A percentile compares a stretch with the other conserved stretches of the same genome.
phyloP scores from a whole-genome alignment of 2,888 invertebrate genomes.

The Melikaiella ostensackeni region DNA sequence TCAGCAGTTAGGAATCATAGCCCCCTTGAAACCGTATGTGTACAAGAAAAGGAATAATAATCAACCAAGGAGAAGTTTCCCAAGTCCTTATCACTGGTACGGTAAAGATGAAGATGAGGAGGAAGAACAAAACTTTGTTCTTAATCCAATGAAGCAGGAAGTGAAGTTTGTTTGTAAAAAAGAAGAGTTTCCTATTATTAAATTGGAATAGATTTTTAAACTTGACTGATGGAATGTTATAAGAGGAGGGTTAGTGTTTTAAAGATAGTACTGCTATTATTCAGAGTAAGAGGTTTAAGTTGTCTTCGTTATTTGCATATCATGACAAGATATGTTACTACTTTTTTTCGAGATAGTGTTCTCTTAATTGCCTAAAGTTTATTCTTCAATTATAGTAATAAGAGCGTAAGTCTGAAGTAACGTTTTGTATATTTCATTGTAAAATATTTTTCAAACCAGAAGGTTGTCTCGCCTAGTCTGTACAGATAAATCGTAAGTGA shows the following conservation, averaged over 20 bases:
- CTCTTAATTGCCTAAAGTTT: not conserved
- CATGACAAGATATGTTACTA: not conserved
- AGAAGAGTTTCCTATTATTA: not conserved
- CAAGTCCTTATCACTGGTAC: not conserved
- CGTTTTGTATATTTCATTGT: not conserved
- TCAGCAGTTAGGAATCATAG: not conserved
- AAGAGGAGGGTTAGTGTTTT: not conserved
- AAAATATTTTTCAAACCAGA: not conserved
- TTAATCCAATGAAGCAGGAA: slow-evolving; percentile 21
- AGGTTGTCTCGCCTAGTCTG: not conserved
- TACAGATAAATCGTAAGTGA: not conserved
- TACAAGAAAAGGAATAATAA: slow-evolving; percentile 1
- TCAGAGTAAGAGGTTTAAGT: not conserved
- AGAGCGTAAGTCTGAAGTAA: not conserved
- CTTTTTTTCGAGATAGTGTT: not conserved
- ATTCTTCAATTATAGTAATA: not conserved
- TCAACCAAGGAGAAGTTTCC: not conserved
- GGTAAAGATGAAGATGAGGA: not conserved
- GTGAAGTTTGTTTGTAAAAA: not conserved
- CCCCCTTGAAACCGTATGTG: not conserved
- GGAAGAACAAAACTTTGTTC: slow-evolving; percentile 5
- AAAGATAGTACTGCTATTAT: not conserved
- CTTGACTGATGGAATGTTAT: not conserved
- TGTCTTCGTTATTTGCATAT: not conserved
- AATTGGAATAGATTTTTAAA: slow-evolving; percentile 6